Evolutionary conservation across 1,140 invertebrate genomes (phyloP).

Genomic region (Chironomus striatipennis): DNA sequence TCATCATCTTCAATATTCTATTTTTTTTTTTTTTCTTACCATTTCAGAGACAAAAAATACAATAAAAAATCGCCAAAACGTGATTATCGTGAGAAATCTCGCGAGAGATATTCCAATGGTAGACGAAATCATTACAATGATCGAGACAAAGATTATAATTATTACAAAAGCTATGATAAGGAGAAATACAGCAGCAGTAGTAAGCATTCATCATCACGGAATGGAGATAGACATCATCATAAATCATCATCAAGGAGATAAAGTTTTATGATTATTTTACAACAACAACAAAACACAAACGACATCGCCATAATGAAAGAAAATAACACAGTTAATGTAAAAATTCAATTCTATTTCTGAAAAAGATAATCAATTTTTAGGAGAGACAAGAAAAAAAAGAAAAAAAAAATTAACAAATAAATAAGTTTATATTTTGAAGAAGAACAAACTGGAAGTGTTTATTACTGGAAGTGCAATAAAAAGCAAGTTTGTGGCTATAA

Average conservation of each 20-base stretch:
- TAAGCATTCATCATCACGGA: neutral
- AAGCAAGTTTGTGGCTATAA: no score
- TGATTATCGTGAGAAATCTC: constrained; percentile 2
- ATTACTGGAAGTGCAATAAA: no score
- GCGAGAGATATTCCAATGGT: neutral
- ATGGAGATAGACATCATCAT: neutral
- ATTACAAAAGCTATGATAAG: constrained; percentile 2
- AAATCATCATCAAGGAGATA: neutral
- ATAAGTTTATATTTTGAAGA: neutral
- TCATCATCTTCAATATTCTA: neutral
- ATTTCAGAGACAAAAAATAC: constrained; percentile 17
- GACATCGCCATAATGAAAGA: neutral
- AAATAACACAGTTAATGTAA: no score
- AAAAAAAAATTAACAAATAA: neutral
- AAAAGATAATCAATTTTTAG: neutral
- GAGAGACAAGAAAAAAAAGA: neutral
- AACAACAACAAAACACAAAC: no score
- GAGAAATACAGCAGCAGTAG: constrained; percentile 12
- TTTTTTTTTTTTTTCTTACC: neutral
- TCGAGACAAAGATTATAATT: neutral
- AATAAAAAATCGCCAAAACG: constrained; percentile 19
- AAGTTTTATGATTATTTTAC: neutral
- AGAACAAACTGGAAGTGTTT: neutral
- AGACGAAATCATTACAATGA: neutral
- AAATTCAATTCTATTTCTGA: neutral